Evolutionary conservation across 2,113 vertebrate species (phyloP), one percentile per base, ranked within the genome.

Genomic region (Pica pica): DNA sequence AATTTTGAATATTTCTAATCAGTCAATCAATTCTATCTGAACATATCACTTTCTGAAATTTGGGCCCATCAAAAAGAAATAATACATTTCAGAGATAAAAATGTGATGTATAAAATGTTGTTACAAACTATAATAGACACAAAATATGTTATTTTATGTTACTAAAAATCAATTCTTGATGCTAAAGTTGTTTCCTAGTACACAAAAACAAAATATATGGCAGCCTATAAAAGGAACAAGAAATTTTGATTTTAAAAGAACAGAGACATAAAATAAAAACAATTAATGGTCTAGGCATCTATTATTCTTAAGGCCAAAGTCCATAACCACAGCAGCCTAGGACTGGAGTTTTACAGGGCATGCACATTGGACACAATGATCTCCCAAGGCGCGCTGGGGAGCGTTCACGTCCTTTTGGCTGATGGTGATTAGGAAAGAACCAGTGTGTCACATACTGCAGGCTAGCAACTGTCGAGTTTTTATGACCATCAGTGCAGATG

Each of bases 121-220:
- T 92, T 92, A 93, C 30, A 46, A 95, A 89, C 76, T 84, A 27
- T 87, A 97, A 94, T 71, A 92, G 87, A 70, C 44, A 41, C 23
- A 85, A 86, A 93, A 67, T n/a, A 74, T 21, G 23, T 97, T 96
- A 95, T 96, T 98, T 83, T 97, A 96, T 90, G 87, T 91, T 92
- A 71, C 95, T 96, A 95, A 96, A 92, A 95, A 79, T 91, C 88
- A 91, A 69, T 87, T 64, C 86, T 92, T 50, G 69, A 56, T 68
- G 78, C 55, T 96, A 18, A 93, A 94, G n/a, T 90, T 93, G 24
- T 94, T 96, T 96, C 90, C 88, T 94, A 74, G 73, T 83, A 79
- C 91, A 93, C 70, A 95, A 95, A 95, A 97, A 94, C 94, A 97
- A 97, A 97, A 97, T 97, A 95, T 89, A 96, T 20, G 13, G 80